These are phyloP conservation scores for Platysternon megacephalum DNA, from an alignment of 2,113 vertebrate genomes.

Conservation along the genomic window DNA sequence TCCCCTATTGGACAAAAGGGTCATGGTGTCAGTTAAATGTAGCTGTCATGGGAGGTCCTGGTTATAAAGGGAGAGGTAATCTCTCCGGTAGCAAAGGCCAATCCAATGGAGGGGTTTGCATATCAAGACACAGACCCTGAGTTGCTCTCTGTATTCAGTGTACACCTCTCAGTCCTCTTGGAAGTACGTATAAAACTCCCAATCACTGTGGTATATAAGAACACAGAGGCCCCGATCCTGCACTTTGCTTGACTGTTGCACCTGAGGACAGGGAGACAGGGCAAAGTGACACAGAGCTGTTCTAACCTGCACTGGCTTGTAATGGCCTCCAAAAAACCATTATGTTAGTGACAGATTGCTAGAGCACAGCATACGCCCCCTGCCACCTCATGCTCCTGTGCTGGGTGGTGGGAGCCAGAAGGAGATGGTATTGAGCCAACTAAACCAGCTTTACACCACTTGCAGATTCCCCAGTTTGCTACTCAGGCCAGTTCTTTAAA, in stretches of 20 bases:
- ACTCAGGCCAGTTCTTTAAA: not conserved
- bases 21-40: not conserved
- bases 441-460: not conserved
- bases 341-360: not conserved
- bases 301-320: not conserved
- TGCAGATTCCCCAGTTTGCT: slow-evolving; percentile 24
- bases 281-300: not conserved
- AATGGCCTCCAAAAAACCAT: not conserved
- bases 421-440: not conserved
- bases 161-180: not conserved
- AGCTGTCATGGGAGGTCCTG: not conserved
- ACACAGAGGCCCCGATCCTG: not conserved
- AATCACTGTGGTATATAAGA: not conserved
- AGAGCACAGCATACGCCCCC: not conserved
- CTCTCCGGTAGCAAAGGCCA: not conserved
- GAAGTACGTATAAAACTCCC: not conserved
- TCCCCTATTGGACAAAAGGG: not conserved
- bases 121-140: not conserved
- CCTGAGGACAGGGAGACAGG: not conserved
- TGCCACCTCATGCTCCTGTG: not conserved
- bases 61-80: not conserved
- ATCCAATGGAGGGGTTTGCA: not conserved
- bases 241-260: not conserved
- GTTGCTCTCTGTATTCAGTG: not conserved
- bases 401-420: not conserved